Percentiles rank a stretch among this genome's conserved stretches.
Conservation (phyloP, 2,113 vertebrate species). For the Propithecus coquereli region DNA sequence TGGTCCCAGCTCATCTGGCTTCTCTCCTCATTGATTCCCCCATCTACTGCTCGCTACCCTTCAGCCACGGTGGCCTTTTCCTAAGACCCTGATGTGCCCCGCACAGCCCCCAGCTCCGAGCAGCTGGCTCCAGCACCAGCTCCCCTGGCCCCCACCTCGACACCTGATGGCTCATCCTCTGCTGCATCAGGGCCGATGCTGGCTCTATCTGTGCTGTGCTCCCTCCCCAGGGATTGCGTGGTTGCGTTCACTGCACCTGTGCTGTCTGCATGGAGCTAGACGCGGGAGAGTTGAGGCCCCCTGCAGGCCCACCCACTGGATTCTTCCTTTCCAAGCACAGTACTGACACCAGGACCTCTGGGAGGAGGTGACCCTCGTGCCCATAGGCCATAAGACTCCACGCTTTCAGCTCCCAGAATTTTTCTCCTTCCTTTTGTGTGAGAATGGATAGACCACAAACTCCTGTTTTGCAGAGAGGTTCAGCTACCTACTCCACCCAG, state of each 20-base stretch:
- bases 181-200: accelerated
- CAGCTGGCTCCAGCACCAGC: neutral
- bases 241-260: neutral
- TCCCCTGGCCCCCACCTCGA: neutral
- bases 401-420: no score
- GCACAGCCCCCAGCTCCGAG: neutral
- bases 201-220: neutral
- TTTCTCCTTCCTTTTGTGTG: neutral
- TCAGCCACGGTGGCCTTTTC: neutral
- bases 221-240: accelerated
- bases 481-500: neutral
- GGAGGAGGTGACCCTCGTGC: no score
- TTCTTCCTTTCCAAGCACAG: neutral
- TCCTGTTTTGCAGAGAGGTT: neutral
- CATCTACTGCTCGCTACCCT: neutral
- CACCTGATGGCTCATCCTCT: no score
- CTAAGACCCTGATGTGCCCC: no score
- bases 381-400: neutral
- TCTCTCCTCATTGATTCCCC: neutral
- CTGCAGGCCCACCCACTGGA: neutral
- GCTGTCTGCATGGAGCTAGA: neutral
- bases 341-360: neutral
- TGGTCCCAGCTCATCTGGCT: neutral
- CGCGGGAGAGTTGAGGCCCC: accelerated
- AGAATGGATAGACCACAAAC: neutral